phyloP scores from a whole-genome alignment of 2,113 vertebrate species.

The Natator depressus region DNA sequence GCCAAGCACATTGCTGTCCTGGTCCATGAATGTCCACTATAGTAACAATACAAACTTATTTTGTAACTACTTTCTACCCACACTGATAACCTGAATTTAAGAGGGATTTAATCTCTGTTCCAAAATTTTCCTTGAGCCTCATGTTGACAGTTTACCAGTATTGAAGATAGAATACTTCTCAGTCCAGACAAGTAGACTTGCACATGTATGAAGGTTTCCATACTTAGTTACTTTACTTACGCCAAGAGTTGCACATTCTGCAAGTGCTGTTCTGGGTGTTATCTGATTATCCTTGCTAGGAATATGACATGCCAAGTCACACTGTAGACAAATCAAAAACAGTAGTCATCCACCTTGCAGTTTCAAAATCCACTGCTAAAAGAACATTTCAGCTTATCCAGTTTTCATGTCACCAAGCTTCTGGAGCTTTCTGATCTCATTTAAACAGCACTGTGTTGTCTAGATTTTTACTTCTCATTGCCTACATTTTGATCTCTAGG shows the following conservation, averaged over 20 bases:
- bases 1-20: not conserved
- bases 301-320: not conserved
- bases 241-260: not conserved
- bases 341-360: accelerated
- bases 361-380: not conserved
- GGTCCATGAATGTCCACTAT: not conserved
- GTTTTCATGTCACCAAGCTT: not conserved
- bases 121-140: not conserved
- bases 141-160: not conserved
- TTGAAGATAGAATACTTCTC: not conserved
- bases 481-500: not conserved
- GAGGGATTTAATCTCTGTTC: not conserved
- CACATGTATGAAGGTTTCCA: not conserved
- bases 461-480: not conserved
- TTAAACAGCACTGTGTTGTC: not conserved
- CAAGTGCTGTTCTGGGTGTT: not conserved
- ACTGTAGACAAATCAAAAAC: not conserved
- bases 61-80: not conserved
- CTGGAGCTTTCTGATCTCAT: not conserved
- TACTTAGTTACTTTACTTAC: accelerated
- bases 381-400: not conserved
- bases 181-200: not conserved
- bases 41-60: not conserved
- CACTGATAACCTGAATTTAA: not conserved
- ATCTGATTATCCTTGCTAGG: not conserved